Conservation (phyloP, 2,797 vertebrate genomes). For the Rhabdomys pumilio region DNA sequence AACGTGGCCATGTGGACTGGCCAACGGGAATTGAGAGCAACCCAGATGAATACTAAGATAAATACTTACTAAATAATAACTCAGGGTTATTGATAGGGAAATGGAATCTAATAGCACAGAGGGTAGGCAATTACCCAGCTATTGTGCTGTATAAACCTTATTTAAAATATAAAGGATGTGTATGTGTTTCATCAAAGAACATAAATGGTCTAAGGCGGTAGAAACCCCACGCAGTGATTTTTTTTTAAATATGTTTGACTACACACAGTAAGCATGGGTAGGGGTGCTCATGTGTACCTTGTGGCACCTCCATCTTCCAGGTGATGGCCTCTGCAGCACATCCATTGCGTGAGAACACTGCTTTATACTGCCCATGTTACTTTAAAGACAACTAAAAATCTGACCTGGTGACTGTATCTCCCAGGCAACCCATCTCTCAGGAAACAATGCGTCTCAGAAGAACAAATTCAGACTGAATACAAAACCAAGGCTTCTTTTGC, state of each 20-base stretch:
- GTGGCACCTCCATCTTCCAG: fast-evolving
- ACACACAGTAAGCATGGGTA: fast-evolving
- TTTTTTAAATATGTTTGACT: not conserved
- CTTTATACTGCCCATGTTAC: not conserved
- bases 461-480: conserved; percentile 54
- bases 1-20: not conserved
- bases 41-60: not conserved
- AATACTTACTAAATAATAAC: not conserved
- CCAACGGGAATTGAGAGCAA: not conserved
- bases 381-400: conserved; percentile 50
- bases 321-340: not conserved
- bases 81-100: not conserved
- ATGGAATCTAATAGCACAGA: not conserved
- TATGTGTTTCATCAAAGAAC: not conserved
- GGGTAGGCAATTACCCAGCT: not conserved
- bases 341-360: not conserved
- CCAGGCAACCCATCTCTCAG: conserved; percentile 71
- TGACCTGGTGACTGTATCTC: conserved; percentile 42
- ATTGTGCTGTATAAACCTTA: not conserved
- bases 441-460: conserved; percentile 44
- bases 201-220: not conserved
- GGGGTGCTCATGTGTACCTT: fast-evolving
- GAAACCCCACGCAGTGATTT: not conserved
- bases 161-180: not conserved
- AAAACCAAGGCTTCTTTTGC: conserved; percentile 18